These are phyloP conservation scores for Sterrhoptilus dennistouni DNA, from an alignment of 2,113 vertebrate genomes.

Conservation along the genomic window DNA sequence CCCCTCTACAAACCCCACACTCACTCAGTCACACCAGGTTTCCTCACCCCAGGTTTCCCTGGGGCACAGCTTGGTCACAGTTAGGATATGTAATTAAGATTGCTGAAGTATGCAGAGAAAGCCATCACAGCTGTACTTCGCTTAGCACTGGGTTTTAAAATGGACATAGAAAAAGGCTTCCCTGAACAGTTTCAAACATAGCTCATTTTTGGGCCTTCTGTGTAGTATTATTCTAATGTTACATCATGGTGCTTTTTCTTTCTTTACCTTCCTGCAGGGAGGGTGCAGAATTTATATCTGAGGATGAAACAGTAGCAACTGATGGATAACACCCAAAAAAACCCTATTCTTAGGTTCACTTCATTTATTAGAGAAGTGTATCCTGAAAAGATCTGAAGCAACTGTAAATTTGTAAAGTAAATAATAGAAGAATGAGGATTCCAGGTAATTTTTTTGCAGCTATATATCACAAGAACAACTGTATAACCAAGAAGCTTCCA, in stretches of 20 bases:
- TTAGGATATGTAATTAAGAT: not conserved
- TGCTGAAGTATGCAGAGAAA: not conserved
- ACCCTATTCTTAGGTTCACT: accelerated
- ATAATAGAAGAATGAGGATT: not conserved
- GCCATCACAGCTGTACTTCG: not conserved
- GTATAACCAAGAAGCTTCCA: not conserved
- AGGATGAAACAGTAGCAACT: not conserved
- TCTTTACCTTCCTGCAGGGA: not conserved
- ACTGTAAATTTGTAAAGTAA: not conserved
- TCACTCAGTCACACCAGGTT: not conserved
- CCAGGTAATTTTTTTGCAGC: not conserved
- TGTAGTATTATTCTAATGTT: not conserved
- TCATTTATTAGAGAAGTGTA: not conserved
- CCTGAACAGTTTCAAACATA: not conserved
- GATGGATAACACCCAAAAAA: not conserved
- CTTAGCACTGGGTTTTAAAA: not conserved
- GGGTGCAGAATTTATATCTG: not conserved
- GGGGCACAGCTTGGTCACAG: not conserved
- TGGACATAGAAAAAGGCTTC: not conserved
- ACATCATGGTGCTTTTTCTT: not conserved
- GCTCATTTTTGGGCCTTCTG: not conserved
- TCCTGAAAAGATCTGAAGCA: not conserved
- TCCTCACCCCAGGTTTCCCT: not conserved
- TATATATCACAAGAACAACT: not conserved
- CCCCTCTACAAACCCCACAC: not conserved